Evolutionary conservation across 2,113 vertebrate genomes (phyloP).

Genomic region (Phyllostomus hastatus): DNA sequence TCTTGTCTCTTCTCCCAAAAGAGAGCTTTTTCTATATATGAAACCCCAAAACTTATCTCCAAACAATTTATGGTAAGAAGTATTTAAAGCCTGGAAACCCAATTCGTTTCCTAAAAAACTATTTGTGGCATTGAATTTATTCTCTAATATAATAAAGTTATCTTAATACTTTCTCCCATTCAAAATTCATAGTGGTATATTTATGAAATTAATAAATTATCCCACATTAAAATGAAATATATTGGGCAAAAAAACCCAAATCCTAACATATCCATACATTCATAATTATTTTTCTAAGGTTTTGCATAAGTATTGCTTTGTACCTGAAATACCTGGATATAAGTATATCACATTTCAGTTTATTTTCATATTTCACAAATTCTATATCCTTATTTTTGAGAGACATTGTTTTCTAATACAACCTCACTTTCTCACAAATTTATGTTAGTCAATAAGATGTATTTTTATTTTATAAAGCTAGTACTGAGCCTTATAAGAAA

Average conservation of each 20-base stretch:
- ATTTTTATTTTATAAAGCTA: neutral
- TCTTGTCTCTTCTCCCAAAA: no score
- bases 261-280: neutral
- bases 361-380: neutral
- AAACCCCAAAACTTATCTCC: neutral
- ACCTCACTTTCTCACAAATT: neutral
- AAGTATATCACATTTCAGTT: neutral
- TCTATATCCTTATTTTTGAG: neutral
- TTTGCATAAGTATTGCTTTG: neutral
- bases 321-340: neutral
- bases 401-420: neutral
- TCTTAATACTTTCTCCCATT: neutral
- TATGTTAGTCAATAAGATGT: neutral
- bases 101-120: neutral
- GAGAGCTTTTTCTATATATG: neutral
- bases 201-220: neutral
- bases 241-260: neutral
- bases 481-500: neutral
- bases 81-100: neutral
- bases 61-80: neutral
- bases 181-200: neutral
- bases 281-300: neutral
- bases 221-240: neutral
- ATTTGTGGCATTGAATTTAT: neutral
- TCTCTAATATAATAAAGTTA: neutral